These are phyloP conservation scores for Trichosurus vulpecula DNA, from an alignment of 2,797 vertebrate species.

Conservation along the genomic window DNA sequence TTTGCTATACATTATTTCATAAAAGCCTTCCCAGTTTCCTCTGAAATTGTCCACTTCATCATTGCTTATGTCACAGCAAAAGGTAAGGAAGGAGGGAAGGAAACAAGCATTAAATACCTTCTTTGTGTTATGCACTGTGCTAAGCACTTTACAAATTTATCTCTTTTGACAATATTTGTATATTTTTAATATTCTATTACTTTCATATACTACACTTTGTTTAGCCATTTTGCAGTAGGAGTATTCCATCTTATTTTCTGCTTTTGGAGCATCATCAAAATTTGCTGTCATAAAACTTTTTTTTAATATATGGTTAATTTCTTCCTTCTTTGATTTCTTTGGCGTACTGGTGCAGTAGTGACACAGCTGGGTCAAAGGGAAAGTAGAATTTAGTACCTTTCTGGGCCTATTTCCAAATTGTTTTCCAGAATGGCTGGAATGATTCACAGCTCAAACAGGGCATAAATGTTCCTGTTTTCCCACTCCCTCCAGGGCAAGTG, in stretches of 20 bases:
- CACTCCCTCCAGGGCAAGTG: background rate
- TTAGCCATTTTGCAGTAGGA: background rate
- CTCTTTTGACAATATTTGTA: background rate
- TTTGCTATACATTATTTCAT: background rate
- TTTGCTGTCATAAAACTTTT: background rate
- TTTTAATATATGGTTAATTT: background rate
- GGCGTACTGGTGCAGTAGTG: background rate
- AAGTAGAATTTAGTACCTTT: background rate
- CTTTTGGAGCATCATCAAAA: background rate
- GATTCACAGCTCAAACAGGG: background rate
- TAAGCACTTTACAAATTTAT: background rate
- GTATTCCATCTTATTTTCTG: background rate
- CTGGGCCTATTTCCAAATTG: background rate
- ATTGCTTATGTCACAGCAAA: background rate
- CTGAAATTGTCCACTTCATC: background rate
- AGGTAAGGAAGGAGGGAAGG: background rate
- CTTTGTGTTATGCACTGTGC: background rate
- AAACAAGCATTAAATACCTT: background rate
- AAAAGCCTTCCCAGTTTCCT: background rate
- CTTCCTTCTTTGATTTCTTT: background rate
- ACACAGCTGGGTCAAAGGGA: background rate
- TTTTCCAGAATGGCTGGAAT: background rate
- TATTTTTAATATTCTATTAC: background rate
- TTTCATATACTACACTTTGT: background rate
- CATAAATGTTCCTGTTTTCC: background rate